Conservation (phyloP, 2,888 invertebrate species). For the Lasius platythorax region DNA sequence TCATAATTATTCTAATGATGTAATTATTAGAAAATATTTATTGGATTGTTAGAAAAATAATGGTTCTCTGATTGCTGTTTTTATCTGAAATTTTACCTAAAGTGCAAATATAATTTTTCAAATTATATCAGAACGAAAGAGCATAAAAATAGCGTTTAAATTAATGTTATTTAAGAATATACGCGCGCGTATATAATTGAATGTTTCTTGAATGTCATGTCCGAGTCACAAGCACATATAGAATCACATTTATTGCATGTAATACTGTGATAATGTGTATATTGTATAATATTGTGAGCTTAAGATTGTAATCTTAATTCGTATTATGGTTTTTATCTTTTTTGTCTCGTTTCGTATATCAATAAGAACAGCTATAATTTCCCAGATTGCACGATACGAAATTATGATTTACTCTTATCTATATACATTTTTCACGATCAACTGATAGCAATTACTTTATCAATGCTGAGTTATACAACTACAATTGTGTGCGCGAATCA, state of each 20-base stretch:
- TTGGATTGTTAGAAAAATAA: background rate
- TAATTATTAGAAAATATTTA: background rate
- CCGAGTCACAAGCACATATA: background rate
- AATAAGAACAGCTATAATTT: slow-evolving; percentile 10
- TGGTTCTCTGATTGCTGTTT: background rate
- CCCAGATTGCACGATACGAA: background rate
- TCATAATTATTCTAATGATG: background rate
- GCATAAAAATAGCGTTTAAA: background rate
- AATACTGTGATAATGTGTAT: background rate
- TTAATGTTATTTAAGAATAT: slow-evolving; percentile 16
- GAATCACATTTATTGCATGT: background rate
- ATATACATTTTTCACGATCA: background rate
- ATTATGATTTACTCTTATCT: slow-evolving; percentile 22
- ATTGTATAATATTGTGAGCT: background rate
- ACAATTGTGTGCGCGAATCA: slow-evolving; percentile 5
- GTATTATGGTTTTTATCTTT: slow-evolving; percentile 26
- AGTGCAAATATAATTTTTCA: background rate
- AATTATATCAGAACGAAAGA: background rate
- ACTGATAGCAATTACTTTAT: slow-evolving; percentile 10
- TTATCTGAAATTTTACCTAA: background rate
- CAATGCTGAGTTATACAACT: background rate
- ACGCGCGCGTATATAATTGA: background rate
- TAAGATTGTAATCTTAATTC: slow-evolving; percentile 8
- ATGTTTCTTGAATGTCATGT: background rate
- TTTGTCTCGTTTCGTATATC: background rate